Evolutionary conservation across 2,888 invertebrate genomes (phyloP).

Genomic region (Morinoia aosen): DNA sequence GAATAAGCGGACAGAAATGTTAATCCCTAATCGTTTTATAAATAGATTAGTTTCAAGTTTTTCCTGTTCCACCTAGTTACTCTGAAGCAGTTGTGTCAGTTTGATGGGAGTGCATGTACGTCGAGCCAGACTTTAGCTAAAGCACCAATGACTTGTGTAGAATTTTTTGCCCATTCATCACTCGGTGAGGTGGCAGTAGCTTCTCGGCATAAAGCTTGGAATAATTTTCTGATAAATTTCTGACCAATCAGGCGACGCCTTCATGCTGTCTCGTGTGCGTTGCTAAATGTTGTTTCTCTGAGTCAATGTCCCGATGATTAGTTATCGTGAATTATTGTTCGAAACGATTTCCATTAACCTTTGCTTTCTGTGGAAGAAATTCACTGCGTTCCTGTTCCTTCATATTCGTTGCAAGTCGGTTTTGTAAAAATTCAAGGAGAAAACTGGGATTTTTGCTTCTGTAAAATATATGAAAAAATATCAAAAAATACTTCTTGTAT

Average conservation of each 20-base stretch:
- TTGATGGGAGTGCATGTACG: not conserved
- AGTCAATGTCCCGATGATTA: not conserved
- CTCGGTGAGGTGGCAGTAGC: not conserved
- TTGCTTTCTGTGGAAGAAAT: no score
- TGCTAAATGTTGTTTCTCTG: not conserved
- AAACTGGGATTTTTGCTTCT: not conserved
- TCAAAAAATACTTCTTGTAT: not conserved
- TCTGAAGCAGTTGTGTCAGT: not conserved
- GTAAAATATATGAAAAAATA: not conserved
- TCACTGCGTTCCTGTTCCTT: not conserved
- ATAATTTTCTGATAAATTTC: not conserved
- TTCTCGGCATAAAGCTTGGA: not conserved
- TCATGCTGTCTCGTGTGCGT: not conserved
- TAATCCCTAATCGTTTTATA: not conserved
- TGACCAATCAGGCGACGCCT: not conserved
- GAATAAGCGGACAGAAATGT: not conserved
- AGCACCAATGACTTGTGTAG: not conserved
- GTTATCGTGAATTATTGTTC: not conserved
- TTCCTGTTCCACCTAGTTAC: not conserved
- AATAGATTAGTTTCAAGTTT: not conserved
- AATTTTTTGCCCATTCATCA: not conserved
- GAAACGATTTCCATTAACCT: no score
- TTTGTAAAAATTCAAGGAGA: not conserved
- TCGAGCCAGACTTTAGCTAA: not conserved
- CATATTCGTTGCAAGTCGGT: not conserved